Base-by-base conservation (phyloP, 2,113 vertebrate species). In the Cranoglanis bouderius region DNA sequence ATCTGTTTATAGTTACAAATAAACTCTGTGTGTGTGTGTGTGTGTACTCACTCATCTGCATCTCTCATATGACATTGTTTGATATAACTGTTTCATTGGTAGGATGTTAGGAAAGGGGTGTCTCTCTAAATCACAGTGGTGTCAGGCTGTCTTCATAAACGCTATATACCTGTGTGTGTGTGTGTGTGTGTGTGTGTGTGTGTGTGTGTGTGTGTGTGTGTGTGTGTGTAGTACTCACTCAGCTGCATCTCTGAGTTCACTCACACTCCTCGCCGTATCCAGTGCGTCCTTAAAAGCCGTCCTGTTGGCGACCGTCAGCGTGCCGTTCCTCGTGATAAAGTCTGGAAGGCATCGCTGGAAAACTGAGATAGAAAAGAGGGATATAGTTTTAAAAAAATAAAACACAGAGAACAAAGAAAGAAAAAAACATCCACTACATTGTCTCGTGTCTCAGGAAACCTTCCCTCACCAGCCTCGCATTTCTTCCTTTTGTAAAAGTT, bases 271-370 rank as follows among this genome's bases (percentile, higher is more conserved):
- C 6, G 91, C 95, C 38, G 92, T 94, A 82, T 97, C 96, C 88
- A 88, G 93, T 85, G 96, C 96, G 14, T 98, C 98, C 91, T 94
- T 94, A 90, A 98, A 97, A 0, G 92, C 92, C 0, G 96, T 96
- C 90, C 93, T 95, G 91, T 96, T 97, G 53, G 95, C 96, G 67
- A 97, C 92, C 0, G 95, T 96, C 78, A 97, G 92, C 0, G 95
- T 95, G 57, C 97, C 97, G 40, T 97, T 98, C 91, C 93, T 93
- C 8, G 93, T 96, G 88, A 94, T 95, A 90, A 98, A 97, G 93
- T 97, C 96, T 72, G 97, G 97, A 53, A 99, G 96, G 94, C 98
- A 99, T 89, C 98, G 96, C 92, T 96, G 97, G 53, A 99, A 93
- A 93, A 97, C 98, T 85, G 90, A 53, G 78, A n/a, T 1, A 12